A percentile compares a stretch with the other conserved stretches of the same genome.
phyloP scores from a whole-genome alignment of 2,113 vertebrate species.

The Electrona antarctica region DNA sequence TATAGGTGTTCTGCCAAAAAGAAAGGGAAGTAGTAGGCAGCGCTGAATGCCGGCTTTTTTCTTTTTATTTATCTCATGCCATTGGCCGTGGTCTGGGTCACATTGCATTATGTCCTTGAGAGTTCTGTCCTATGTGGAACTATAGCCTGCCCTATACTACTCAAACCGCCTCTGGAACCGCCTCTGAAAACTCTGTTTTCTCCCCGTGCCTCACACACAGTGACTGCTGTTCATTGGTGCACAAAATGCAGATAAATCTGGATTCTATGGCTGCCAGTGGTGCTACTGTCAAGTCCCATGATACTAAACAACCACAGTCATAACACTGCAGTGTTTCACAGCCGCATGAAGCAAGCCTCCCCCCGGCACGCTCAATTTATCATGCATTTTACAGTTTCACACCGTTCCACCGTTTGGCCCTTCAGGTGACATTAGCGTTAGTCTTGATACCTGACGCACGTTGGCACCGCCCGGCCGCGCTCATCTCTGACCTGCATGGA shows the following conservation, averaged over 20 bases:
- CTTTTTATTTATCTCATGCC: background rate
- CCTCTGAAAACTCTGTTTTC: constrained; percentile 9
- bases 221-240: constrained; percentile 45
- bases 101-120: constrained; percentile 36
- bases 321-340: constrained; percentile 59
- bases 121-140: constrained; percentile 35
- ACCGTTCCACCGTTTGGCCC: constrained; percentile 49
- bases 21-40: constrained; percentile 12
- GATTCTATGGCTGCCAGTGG: constrained; percentile 57
- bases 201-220: constrained; percentile 5
- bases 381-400: constrained; percentile 70
- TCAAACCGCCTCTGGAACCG: constrained; percentile 13
- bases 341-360: constrained; percentile 34
- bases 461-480: constrained; percentile 42
- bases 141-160: background rate
- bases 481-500: constrained; percentile 51
- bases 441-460: constrained; percentile 60
- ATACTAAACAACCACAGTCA: constrained; percentile 63
- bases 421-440: constrained; percentile 71
- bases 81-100: constrained; percentile 19
- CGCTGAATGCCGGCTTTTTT: constrained; percentile 1
- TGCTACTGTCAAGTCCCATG: constrained; percentile 65
- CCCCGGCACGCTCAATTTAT: constrained; percentile 71
- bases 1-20: constrained; percentile 35
- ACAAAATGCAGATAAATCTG: constrained; percentile 46